Percentiles rank a stretch among this genome's conserved stretches.
Conservation (phyloP, 2,888 invertebrate genomes). For the Plebejus argus region DNA sequence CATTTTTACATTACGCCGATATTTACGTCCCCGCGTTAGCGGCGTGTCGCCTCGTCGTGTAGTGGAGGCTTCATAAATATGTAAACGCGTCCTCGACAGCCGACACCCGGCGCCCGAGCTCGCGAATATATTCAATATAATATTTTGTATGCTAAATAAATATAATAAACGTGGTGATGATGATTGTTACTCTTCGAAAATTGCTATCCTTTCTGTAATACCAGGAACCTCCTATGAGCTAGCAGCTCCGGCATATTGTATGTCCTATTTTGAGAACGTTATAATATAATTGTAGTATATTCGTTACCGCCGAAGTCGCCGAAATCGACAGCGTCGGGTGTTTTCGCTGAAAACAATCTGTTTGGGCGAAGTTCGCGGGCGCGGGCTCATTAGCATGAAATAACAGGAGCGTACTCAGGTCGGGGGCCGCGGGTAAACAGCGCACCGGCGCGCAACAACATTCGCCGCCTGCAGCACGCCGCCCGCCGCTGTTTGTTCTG, state of each 20-base stretch:
- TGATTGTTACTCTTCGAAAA: neutral
- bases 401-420: conserved; percentile 46
- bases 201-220: no score
- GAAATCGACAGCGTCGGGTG: conserved; percentile 29
- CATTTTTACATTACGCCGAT: conserved; percentile 67
- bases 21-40: conserved; percentile 56
- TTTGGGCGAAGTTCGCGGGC: conserved; percentile 59
- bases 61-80: conserved; percentile 5
- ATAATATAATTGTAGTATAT: neutral
- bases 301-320: neutral
- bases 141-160: neutral
- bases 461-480: neutral
- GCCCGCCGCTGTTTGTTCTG: conserved; percentile 11
- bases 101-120: neutral
- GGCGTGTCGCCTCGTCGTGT: conserved; percentile 41
- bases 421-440: conserved; percentile 10
- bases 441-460: conserved; percentile 36
- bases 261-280: neutral
- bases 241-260: neutral
- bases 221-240: no score
- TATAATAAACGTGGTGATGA: neutral
- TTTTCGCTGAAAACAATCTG: conserved; percentile 64
- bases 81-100: neutral
- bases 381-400: conserved; percentile 59
- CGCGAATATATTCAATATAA: neutral